These are phyloP conservation scores for Drosophila ezoana DNA, from an alignment of 2,888 invertebrate species.

Conservation along the genomic window DNA sequence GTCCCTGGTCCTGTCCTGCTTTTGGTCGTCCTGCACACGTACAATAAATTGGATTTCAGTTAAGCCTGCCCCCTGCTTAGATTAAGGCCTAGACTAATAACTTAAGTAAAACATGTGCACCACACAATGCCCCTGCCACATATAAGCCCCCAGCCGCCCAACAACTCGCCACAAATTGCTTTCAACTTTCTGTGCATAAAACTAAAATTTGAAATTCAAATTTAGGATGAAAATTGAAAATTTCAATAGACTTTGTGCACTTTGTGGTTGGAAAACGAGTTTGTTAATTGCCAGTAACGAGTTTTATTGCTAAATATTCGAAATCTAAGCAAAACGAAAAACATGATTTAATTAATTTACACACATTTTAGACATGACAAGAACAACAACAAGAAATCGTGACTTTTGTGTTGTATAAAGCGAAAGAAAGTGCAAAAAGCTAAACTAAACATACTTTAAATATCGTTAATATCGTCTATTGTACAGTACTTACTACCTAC, in stretches of 20 bases:
- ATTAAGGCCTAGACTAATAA: constrained; percentile 73
- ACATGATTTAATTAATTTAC: background rate
- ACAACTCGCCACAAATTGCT: constrained; percentile 59
- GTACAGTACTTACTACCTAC: constrained; percentile 52
- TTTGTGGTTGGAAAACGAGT: constrained; percentile 28
- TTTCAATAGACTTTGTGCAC: constrained; percentile 13
- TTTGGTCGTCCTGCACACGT: constrained; percentile 54
- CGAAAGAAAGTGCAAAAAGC: constrained; percentile 19
- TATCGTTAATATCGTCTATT: constrained; percentile 41
- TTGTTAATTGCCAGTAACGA: constrained; percentile 44
- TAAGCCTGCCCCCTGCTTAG: constrained; percentile 58
- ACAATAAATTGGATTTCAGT: constrained; percentile 75
- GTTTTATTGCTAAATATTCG: constrained; percentile 22
- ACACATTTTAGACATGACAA: constrained; percentile 13
- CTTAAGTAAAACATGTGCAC: constrained; percentile 48
- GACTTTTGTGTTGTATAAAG: constrained; percentile 68
- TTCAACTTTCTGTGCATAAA: constrained; percentile 27
- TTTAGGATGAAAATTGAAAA: constrained; percentile 25
- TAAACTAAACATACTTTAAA: constrained; percentile 16
- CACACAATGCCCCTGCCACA: background rate
- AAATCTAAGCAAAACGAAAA: constrained; percentile 6
- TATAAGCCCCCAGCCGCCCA: constrained; percentile 21
- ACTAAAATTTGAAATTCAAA: constrained; percentile 28
- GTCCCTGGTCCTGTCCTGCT: constrained; percentile 7
- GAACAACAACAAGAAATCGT: constrained; percentile 51